These are phyloP conservation scores for Ferrisia virgata DNA, from an alignment of 2,888 invertebrate species.

Conservation along the genomic window DNA sequence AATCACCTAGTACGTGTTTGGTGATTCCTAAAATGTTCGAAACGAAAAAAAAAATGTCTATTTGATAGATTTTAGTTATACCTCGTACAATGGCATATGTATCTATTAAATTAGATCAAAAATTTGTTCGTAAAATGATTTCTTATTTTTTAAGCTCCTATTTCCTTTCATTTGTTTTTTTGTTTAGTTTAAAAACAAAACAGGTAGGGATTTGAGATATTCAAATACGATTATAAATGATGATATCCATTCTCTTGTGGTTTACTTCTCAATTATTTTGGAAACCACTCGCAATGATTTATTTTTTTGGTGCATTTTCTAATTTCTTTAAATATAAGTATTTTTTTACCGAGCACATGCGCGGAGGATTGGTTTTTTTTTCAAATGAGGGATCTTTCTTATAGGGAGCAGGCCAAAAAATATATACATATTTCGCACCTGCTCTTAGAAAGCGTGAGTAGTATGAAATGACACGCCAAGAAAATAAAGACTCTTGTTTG, in stretches of 20 bases:
- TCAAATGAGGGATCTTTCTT: neutral
- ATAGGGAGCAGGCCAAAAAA: neutral
- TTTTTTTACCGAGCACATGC: neutral
- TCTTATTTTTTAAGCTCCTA: too few relatives aligned
- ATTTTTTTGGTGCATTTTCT: neutral
- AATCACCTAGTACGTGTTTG: neutral
- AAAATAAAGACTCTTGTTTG: neutral
- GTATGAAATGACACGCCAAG: too few relatives aligned
- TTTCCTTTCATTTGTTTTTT: too few relatives aligned
- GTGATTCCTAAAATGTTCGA: neutral
- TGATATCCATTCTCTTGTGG: neutral
- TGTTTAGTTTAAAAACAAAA: too few relatives aligned
- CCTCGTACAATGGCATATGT: too few relatives aligned
- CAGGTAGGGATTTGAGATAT: too few relatives aligned
- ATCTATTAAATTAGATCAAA: too few relatives aligned
- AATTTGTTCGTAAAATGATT: too few relatives aligned
- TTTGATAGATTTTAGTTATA: too few relatives aligned
- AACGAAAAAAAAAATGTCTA: neutral
- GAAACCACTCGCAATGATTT: neutral
- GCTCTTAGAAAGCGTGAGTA: neutral
- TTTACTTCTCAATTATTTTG: neutral
- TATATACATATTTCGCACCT: neutral
- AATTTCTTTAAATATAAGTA: neutral
- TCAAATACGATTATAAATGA: too few relatives aligned
- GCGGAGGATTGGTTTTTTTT: neutral